A percentile compares a stretch with the other conserved stretches of the same genome.
Conservation (phyloP, 2,888 invertebrate genomes). For the Orthosia cruda region DNA sequence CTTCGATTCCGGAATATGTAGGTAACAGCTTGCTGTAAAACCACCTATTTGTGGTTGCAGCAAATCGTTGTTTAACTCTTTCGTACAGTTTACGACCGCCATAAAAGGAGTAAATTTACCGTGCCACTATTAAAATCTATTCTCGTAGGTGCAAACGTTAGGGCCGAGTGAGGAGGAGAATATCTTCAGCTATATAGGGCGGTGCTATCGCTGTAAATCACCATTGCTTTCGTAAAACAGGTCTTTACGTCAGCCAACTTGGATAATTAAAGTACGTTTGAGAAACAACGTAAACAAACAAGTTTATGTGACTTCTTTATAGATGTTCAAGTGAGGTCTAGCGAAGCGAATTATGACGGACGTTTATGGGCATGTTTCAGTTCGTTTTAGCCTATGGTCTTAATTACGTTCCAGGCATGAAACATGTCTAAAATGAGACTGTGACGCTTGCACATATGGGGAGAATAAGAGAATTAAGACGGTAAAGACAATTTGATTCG, state of each 20-base stretch:
- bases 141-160: constrained; percentile 71
- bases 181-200: constrained; percentile 52
- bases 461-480: constrained; percentile 26
- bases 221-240: constrained; percentile 55
- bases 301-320: constrained; percentile 59
- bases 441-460: constrained; percentile 32
- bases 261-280: constrained; percentile 59
- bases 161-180: constrained; percentile 53
- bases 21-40: constrained; percentile 57
- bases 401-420: constrained; percentile 48
- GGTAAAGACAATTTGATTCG: constrained; percentile 48
- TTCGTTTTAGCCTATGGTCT: constrained; percentile 26
- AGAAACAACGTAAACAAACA: constrained; percentile 54
- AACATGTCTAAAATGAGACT: constrained; percentile 52
- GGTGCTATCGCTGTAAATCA: constrained; percentile 58
- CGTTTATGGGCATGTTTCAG: constrained; percentile 41
- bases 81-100: constrained; percentile 82
- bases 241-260: constrained; percentile 53
- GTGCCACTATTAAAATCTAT: constrained; percentile 82
- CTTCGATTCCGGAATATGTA: constrained; percentile 38
- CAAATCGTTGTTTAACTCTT: constrained; percentile 87
- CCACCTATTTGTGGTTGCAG: constrained; percentile 83
- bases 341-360: constrained; percentile 44
- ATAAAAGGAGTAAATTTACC: constrained; percentile 85
- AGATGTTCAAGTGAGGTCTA: constrained; percentile 52